phyloP scores from a whole-genome alignment of 2,888 invertebrate species.

The Lasioglossum lativentre region DNA sequence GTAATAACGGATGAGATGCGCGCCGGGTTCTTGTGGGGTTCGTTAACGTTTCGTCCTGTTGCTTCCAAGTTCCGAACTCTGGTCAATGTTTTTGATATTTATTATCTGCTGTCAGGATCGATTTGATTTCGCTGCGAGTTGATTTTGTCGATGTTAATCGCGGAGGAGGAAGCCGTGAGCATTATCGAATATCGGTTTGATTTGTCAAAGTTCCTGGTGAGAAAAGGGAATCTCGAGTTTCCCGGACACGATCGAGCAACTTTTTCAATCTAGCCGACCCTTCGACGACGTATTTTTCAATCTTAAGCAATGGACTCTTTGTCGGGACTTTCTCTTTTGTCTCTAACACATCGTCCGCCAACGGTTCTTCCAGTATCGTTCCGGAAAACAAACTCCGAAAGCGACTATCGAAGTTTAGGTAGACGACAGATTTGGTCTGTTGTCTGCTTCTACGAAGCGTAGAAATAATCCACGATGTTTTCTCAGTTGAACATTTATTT shows the following conservation, averaged over 20 bases:
- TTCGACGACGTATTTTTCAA: not conserved
- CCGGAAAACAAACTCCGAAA: not conserved
- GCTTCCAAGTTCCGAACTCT: not conserved
- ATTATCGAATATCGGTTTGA: not conserved
- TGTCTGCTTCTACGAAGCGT: not conserved
- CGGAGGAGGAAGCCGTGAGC: not conserved
- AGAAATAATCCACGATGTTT: not conserved
- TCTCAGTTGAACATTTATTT: not conserved
- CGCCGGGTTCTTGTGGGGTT: not conserved
- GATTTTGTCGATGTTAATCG: not conserved
- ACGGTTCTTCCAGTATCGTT: not conserved
- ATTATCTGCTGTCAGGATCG: not conserved
- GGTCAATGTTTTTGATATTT: not conserved
- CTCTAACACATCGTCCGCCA: not conserved
- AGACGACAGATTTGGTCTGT: not conserved
- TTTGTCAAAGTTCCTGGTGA: not conserved
- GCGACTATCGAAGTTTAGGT: not conserved
- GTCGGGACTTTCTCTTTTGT: not conserved
- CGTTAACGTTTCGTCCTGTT: not conserved
- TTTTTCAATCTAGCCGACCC: not conserved
- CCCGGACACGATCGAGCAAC: not conserved
- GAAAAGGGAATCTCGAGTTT: not conserved
- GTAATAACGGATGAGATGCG: not conserved
- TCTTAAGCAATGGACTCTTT: not conserved
- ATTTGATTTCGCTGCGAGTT: not conserved